Conservation (phyloP, 2,797 vertebrate species). For the Gymnodraco acuticeps region DNA sequence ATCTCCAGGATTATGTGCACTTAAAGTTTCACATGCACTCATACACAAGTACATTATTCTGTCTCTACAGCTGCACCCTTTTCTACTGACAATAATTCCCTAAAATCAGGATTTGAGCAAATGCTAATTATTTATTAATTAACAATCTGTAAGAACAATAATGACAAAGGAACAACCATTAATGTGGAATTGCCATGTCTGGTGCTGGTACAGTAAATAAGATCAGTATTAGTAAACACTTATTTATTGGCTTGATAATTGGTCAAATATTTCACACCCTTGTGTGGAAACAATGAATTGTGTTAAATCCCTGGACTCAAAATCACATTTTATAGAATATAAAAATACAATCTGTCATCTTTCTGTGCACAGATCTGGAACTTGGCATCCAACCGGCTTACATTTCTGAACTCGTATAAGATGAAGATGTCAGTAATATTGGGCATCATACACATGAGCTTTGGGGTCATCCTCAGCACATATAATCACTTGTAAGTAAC, state of each 20-base stretch:
- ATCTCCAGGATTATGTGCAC: background rate
- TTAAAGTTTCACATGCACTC: background rate
- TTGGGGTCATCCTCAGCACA: slow-evolving; percentile 91
- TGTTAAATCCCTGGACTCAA: no score
- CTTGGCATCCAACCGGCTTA: slow-evolving; percentile 93
- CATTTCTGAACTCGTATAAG: slow-evolving; percentile 98
- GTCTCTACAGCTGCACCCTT: background rate
- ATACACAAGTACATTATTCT: background rate
- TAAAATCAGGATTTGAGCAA: no score
- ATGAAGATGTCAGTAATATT: slow-evolving; percentile 99
- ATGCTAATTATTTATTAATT: no score
- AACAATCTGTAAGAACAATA: background rate
- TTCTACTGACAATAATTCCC: no score
- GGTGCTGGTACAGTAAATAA: background rate
- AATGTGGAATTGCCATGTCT: background rate
- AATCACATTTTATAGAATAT: no score
- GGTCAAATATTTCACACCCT: background rate
- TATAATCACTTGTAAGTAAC: slow-evolving; percentile 95
- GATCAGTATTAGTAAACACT: background rate
- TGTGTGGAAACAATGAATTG: background rate
- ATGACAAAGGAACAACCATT: background rate
- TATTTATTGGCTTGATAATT: background rate
- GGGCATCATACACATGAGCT: slow-evolving; percentile 95
- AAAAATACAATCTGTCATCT: slow-evolving; percentile 4
- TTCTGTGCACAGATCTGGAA: slow-evolving; percentile 92